Conservation (phyloP, 2,888 invertebrate species). For the Epinotia demarniana region DNA sequence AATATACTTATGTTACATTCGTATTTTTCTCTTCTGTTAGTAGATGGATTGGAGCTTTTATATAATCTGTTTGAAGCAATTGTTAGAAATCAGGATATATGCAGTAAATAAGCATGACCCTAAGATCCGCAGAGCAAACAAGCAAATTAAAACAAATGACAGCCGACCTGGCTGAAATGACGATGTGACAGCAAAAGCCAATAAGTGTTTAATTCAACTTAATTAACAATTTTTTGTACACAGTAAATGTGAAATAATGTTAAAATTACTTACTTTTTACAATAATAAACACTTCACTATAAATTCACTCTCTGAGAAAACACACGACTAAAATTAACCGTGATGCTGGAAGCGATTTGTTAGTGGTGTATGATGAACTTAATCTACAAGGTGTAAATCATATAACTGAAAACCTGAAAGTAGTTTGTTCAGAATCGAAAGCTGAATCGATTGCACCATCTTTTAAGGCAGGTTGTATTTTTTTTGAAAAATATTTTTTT, state of each 20-base stretch:
- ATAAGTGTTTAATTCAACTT: not conserved
- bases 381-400: too few relatives aligned
- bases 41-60: too few relatives aligned
- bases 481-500: too few relatives aligned
- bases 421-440: too few relatives aligned
- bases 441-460: too few relatives aligned
- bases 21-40: too few relatives aligned
- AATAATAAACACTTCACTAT: not conserved
- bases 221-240: too few relatives aligned
- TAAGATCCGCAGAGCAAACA: not conserved
- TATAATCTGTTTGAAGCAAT: not conserved
- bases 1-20: too few relatives aligned
- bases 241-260: not conserved
- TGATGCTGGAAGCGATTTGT: not conserved
- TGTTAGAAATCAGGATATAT: not conserved
- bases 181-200: not conserved
- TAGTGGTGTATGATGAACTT: not conserved
- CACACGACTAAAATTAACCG: not conserved
- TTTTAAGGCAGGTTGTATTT: too few relatives aligned
- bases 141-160: not conserved
- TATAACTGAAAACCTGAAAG: too few relatives aligned
- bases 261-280: slow-evolving; percentile 4
- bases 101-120: not conserved
- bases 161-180: not conserved
- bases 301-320: slow-evolving; percentile 1